A percentile compares a stretch with the other conserved stretches of the same genome.
Conservation (phyloP, 2,888 invertebrate species). For the Stramonita haemastoma region DNA sequence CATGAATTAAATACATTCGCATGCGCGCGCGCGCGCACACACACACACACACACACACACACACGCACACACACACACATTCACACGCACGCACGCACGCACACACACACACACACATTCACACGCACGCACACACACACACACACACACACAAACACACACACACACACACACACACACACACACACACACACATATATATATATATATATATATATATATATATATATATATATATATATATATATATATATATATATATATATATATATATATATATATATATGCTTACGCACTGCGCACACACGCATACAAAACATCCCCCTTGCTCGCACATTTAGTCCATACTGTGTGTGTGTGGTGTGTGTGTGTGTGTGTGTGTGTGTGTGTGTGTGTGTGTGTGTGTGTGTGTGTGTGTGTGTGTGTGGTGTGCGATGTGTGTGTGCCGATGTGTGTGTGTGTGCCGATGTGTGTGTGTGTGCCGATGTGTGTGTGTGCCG, state of each 20-base stretch:
- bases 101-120: not conserved
- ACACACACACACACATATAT: not conserved
- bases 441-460: too few species aligned
- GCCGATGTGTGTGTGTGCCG: not conserved
- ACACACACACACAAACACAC: slow-evolving; percentile 1
- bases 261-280: too few species aligned
- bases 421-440: too few species aligned
- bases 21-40: not conserved
- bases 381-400: too few species aligned
- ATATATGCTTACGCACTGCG: too few species aligned
- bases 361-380: too few species aligned
- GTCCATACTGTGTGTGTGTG: too few species aligned
- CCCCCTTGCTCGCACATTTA: too few species aligned
- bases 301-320: too few species aligned
- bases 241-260: not conserved
- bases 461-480: too few species aligned
- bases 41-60: not conserved
- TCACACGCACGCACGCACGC: slow-evolving; percentile 21
- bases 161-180: not conserved
- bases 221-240: not conserved
- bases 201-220: not conserved
- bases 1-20: not conserved
- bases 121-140: too few species aligned
- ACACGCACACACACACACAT: not conserved
- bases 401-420: too few species aligned